A percentile compares a stretch with the other conserved stretches of the same genome.
These are phyloP conservation scores for Anolis carolinensis DNA, from an alignment of 2,113 vertebrate species.

Conservation along the genomic window DNA sequence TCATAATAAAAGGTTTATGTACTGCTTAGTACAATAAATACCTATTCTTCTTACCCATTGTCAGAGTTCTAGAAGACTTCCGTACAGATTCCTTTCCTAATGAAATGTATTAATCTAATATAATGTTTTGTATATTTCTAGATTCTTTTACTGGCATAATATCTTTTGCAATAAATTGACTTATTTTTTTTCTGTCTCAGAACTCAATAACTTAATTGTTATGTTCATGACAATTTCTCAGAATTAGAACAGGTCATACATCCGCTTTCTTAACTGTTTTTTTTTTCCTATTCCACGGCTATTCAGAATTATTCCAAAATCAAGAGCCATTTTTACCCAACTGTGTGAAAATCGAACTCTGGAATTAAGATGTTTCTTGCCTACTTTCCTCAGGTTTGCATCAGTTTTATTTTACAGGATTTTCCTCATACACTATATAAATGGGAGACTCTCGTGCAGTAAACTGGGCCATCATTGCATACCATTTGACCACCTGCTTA, in stretches of 20 bases:
- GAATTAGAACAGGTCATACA: not conserved
- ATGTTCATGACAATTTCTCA: not conserved
- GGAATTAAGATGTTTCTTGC: not conserved
- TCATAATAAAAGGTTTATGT: conserved; percentile 38
- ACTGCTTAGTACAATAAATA: conserved; percentile 16
- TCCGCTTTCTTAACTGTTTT: not conserved
- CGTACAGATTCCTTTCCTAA: conserved; percentile 60
- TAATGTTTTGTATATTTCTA: conserved; percentile 72
- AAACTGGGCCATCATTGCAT: not conserved
- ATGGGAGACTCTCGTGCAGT: not conserved
- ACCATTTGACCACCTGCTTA: not conserved
- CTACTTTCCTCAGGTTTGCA: not conserved
- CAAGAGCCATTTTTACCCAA: not conserved
- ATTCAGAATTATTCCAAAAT: not conserved
- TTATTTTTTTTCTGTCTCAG: conserved; percentile 69
- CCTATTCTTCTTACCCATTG: conserved; percentile 16
- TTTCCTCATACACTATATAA: not conserved
- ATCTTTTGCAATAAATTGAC: conserved; percentile 76
- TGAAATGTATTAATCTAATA: conserved; percentile 40
- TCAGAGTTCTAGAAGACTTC: conserved; percentile 45
- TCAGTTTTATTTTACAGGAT: not conserved
- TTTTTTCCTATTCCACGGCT: not conserved
- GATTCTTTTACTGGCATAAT: conserved; percentile 69
- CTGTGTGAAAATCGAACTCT: not conserved
- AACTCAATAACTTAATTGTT: conserved; percentile 59